Base-by-base conservation (phyloP, 2,888 invertebrate species). In the Embidobia sp. region DNA sequence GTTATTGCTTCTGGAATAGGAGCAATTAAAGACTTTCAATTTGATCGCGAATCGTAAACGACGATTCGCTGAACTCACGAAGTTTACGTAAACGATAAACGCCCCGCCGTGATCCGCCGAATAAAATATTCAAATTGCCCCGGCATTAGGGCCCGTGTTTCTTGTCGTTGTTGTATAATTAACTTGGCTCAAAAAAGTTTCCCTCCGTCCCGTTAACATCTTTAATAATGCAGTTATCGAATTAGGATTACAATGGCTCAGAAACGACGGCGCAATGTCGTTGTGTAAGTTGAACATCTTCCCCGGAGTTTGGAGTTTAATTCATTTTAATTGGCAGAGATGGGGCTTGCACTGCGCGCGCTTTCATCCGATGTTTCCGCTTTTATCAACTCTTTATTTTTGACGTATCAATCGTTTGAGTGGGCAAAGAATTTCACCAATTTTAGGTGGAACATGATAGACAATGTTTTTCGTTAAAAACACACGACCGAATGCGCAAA, bases 31-130 rank as follows among this genome's bases (percentile, higher is more conserved):
- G 70, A 66, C 74, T 74, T 78, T 78, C 70, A 74, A 78, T 74
- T 78, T 70, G 78, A 78, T 66, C 74, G 69, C 70, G 70, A 78
- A 78, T 78, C 74, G 78, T 78, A 74, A 78, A 75, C 74, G 74
- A 66, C 70, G 57, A 69, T 77, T 72, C 63, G 46, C 77, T 49
- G 55, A 72, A 55, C 53, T 72, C 66, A 48, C 66, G 40, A 64
- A 70, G 64, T 70, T 67, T 75, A 48, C 63, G 18, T 18, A 46
- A 69, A 59, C 69, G 59, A 53, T 64, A 70, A 77, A 70, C 59
- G 75, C 63, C 55, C 29, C 31, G 49, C 40, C 42, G 44, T 57
- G 55, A 59, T 49, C 59, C 37, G 8, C 0, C 33, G 40, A 53
- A 61, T 75, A 46, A 75, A 75, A 67, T 67, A 67, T 61, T 61